Base-by-base conservation (phyloP, 2,888 invertebrate species). In the Barypeithes pellucidus region DNA sequence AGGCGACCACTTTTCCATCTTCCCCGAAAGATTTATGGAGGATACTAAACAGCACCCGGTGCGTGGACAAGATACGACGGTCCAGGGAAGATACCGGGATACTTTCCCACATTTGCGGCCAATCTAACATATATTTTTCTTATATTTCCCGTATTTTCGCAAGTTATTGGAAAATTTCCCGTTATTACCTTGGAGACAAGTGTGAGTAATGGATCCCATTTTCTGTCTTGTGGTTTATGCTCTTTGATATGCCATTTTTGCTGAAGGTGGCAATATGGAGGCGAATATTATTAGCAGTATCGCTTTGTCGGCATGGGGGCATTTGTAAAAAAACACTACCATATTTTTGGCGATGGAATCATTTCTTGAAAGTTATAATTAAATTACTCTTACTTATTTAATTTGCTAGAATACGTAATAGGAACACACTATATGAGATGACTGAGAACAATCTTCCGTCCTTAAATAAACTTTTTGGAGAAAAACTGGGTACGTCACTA, bases 151-250 rank as follows among this genome's bases (percentile, higher is more conserved):
- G 65, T 65, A 70, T 65, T 24, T 65, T 65, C 47, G 22, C 70
- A 39, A 70, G 70, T 70, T 70, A 70, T 70, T 70, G 70, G 59
- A 70, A 65, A 70, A 45, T 65, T 70, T 62, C 47, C 20, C 59
- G 47, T 70, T 70, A 70, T 70, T 70, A 65, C 59, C 29, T 54
- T 22, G 65, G 63, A 59, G 70, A 65, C 70, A 59, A 57, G 65
- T 70, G 70, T 65, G 65, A 70, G 39, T 70, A 70, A 70, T 65
- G 70, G 57, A 47, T 47, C 9, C 47, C 47, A 20, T 47, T 47
- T 47, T 47, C 20, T 70, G 63, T 70, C 59, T 70, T 70, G 47
- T 70, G 65, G 57, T 57, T 65, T 70, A 57, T 65, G 22, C 12
- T 22, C 9, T 62, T 62, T 62, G 45, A 62, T 62, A 47, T 62